These are phyloP conservation scores for Nothoprocta pentlandii DNA, from an alignment of 2,113 vertebrate genomes.

Conservation along the genomic window DNA sequence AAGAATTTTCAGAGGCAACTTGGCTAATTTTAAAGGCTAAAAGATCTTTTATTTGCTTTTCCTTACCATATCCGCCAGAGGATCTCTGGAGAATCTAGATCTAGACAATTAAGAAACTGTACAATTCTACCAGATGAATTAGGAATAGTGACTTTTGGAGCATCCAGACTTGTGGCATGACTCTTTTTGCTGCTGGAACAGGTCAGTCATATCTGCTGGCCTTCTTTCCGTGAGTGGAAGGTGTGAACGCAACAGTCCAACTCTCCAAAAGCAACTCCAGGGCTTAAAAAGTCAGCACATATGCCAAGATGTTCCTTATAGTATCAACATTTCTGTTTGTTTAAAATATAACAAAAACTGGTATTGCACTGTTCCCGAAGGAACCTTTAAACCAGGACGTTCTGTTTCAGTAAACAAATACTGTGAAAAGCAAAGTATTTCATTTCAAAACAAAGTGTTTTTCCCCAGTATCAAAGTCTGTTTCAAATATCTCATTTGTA, in stretches of 20 bases:
- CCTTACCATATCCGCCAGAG: neutral
- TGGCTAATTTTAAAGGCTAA: neutral
- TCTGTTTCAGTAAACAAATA: neutral
- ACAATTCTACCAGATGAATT: constrained; percentile 31
- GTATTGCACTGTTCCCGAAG: neutral
- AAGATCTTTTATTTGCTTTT: neutral
- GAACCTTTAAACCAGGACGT: neutral
- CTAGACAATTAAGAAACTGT: constrained; percentile 17
- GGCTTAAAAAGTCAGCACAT: neutral
- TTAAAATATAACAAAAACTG: neutral
- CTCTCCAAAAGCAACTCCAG: neutral
- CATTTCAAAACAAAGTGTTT: neutral
- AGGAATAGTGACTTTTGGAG: constrained; percentile 1
- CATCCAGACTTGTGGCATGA: neutral
- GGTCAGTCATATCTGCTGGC: neutral
- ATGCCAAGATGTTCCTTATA: neutral
- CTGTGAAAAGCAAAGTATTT: neutral
- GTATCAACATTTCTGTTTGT: neutral
- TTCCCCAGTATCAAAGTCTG: neutral
- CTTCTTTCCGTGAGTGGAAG: neutral
- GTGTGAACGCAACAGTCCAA: neutral
- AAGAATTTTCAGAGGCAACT: neutral
- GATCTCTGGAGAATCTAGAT: constrained; percentile 29
- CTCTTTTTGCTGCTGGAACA: neutral
- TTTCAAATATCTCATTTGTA: neutral